A percentile compares a stretch with the other conserved stretches of the same genome.
These are phyloP conservation scores for Bettongia penicillata DNA, from an alignment of 2,113 vertebrate genomes.

Conservation along the genomic window DNA sequence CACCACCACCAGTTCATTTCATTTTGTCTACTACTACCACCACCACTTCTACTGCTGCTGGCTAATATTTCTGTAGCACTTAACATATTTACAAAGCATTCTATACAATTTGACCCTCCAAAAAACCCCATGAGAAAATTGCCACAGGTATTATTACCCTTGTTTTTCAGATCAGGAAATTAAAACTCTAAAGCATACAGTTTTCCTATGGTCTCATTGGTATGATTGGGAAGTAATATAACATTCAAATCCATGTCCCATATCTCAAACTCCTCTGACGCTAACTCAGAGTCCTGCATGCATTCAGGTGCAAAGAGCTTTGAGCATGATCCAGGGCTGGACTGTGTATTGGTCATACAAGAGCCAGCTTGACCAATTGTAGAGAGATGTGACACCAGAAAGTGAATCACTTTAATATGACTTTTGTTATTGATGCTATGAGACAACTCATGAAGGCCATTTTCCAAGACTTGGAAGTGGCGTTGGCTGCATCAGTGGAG, in stretches of 20 bases:
- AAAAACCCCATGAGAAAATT: background rate
- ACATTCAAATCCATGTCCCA: background rate
- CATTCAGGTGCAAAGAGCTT: background rate
- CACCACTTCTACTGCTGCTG: background rate
- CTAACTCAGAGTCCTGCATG: background rate
- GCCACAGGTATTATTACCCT: background rate
- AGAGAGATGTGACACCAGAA: background rate
- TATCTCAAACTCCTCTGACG: background rate
- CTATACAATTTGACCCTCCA: background rate
- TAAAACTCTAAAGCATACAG: background rate
- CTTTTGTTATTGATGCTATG: background rate
- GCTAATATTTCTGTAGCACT: background rate
- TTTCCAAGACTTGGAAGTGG: background rate
- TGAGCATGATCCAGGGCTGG: background rate
- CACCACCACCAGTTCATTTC: too few species aligned
- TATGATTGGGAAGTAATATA: background rate
- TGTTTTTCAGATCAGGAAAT: background rate
- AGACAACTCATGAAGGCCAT: background rate
- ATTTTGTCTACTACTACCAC: too few species aligned
- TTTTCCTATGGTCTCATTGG: background rate
- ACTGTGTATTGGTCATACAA: background rate
- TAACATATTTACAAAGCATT: background rate
- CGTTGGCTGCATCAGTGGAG: background rate
- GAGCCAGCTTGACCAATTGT: background rate
- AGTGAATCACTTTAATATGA: background rate